These are phyloP conservation scores for Garrulus glandarius DNA, from an alignment of 2,797 vertebrate genomes.

Conservation along the genomic window DNA sequence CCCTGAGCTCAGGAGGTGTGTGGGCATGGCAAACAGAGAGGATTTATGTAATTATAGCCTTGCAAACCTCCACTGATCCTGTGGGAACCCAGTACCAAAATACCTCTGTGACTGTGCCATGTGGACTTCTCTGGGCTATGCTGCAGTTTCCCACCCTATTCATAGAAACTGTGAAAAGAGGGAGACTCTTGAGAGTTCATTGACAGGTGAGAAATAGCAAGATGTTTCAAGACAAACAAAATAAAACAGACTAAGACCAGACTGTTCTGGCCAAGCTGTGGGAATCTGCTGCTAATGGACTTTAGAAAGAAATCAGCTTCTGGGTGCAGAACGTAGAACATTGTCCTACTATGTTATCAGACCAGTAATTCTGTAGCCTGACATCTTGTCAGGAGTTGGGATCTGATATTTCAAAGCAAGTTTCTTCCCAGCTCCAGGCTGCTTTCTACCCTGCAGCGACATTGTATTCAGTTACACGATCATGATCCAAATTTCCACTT, in stretches of 20 bases:
- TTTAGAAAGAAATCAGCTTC: not conserved
- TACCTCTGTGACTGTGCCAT: not conserved
- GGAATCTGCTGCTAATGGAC: not conserved
- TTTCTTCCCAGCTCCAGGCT: not conserved
- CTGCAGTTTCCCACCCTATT: not conserved
- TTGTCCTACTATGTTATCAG: not conserved
- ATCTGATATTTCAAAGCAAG: not conserved
- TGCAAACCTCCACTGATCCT: not conserved
- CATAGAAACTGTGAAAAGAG: not conserved
- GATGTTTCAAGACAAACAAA: not conserved
- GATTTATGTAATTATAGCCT: not conserved
- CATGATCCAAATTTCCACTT: not conserved
- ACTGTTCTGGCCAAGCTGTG: not conserved
- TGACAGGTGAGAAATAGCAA: not conserved
- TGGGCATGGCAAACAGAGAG: not conserved
- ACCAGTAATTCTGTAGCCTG: not conserved
- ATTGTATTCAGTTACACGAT: not conserved
- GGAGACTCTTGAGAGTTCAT: not conserved
- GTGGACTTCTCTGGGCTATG: not conserved
- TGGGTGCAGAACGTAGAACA: not conserved
- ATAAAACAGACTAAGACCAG: not conserved
- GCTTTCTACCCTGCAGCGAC: not conserved
- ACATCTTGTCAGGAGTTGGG: not conserved
- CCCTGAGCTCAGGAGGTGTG: rapidly evolving
- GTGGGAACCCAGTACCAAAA: not conserved